Percentiles rank a stretch among this genome's conserved stretches.
phyloP scores from a whole-genome alignment of 2,888 invertebrate genomes.

The Perizoma flavofasciatum region DNA sequence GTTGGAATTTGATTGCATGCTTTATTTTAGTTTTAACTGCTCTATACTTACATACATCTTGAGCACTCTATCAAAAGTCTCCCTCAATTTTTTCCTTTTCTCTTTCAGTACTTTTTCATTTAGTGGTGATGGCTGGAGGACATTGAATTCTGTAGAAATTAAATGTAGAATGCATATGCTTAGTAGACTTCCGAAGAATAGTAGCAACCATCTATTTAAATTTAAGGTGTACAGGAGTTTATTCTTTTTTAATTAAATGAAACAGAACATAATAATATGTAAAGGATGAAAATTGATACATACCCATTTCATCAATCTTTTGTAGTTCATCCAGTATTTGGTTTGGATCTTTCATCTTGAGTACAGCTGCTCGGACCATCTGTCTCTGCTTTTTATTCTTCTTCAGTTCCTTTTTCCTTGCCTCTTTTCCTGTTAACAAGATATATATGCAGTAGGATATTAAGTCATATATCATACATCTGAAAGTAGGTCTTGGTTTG shows the following conservation, averaged over 20 bases:
- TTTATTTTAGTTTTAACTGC: no score
- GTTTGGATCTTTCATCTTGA: conserved; percentile 98
- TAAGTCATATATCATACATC: no score
- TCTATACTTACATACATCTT: conserved; percentile 96
- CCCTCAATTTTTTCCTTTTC: conserved; percentile 96
- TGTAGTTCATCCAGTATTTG: conserved; percentile 98
- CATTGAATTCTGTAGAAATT: conserved; percentile 92
- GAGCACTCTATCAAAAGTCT: conserved; percentile 96
- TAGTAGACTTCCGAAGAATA: no score
- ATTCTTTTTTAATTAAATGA: no score
- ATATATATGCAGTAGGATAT: no score
- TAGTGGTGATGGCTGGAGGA: conserved; percentile 95
- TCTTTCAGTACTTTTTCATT: conserved; percentile 99
- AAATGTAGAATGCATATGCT: no score
- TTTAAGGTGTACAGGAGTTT: no score
- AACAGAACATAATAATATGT: no score
- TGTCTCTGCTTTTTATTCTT: conserved; percentile 99
- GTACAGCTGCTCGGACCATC: conserved; percentile 97
- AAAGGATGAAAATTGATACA: conserved; percentile 35
- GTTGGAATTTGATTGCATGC: no score
- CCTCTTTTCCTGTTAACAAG: conserved; percentile 93
- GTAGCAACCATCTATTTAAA: no score
- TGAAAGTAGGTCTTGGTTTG: no score
- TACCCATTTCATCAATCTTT: conserved; percentile 99
- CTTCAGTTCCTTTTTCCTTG: conserved; percentile 97